Percentiles rank a stretch among this genome's conserved stretches.
Conservation (phyloP, 2,888 invertebrate genomes). For the Reticulitermes lucifugus region DNA sequence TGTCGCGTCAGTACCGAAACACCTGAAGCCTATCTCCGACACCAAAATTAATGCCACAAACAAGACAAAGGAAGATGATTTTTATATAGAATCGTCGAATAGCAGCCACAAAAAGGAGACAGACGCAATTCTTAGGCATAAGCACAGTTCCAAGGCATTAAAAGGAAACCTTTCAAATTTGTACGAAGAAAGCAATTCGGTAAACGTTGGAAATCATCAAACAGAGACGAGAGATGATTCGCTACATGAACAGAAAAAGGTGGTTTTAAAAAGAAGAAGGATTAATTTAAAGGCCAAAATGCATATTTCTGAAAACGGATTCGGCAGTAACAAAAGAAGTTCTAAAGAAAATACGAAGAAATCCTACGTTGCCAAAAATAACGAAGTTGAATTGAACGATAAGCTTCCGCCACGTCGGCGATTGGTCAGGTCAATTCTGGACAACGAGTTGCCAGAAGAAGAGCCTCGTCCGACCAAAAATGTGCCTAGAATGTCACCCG, state of each 20-base stretch:
- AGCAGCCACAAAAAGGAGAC: neutral
- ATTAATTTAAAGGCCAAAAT: neutral
- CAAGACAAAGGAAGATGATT: conserved; percentile 33
- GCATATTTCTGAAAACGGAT: neutral
- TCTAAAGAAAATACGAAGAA: neutral
- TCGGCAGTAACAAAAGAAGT: neutral
- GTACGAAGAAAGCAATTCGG: neutral
- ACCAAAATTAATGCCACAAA: neutral
- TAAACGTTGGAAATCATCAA: neutral
- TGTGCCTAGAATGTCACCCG: conserved; percentile 40
- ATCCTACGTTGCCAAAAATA: neutral
- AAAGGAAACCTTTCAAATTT: neutral
- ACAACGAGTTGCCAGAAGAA: conserved; percentile 53
- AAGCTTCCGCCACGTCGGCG: neutral
- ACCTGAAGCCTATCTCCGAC: neutral
- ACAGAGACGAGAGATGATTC: neutral
- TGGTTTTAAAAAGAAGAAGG: neutral
- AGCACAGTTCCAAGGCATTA: neutral
- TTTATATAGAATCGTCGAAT: conserved; percentile 31
- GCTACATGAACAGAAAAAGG: neutral
- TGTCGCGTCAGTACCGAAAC: neutral
- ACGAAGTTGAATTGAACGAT: neutral
- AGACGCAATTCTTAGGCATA: conserved; percentile 6
- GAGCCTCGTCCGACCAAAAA: conserved; percentile 18
- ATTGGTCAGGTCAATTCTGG: conserved; percentile 49